Evolutionary conservation across 2,888 invertebrate genomes (phyloP).

Genomic region (Fragum whitleyi): DNA sequence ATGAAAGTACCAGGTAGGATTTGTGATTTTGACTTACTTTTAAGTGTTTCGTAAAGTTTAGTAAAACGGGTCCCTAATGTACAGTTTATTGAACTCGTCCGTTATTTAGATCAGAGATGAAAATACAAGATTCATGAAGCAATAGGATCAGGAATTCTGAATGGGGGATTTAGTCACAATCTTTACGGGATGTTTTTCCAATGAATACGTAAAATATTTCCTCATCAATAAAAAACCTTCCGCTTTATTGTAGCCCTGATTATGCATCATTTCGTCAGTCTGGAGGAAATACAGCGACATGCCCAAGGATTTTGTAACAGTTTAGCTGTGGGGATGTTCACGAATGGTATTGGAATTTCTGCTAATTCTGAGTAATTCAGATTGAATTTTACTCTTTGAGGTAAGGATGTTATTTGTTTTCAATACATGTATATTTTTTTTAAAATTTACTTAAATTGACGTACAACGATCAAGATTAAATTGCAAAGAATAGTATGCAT

Average conservation of each 20-base stretch:
- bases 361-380: background rate
- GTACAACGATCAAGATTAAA: too few species aligned
- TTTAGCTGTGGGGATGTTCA: constrained; percentile 1
- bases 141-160: background rate
- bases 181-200: constrained; percentile 45
- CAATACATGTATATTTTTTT: too few species aligned
- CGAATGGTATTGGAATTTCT: background rate
- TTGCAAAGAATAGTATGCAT: too few species aligned
- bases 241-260: background rate
- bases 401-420: background rate
- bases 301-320: background rate
- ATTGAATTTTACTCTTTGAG: background rate
- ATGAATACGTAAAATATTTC: constrained; percentile 56
- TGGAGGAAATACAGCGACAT: background rate
- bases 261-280: background rate
- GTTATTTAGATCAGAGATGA: too few species aligned
- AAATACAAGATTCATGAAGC: background rate
- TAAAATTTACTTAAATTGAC: too few species aligned
- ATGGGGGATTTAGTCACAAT: constrained; percentile 47
- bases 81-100: too few species aligned
- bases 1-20: too few species aligned
- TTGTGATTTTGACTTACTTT: too few species aligned
- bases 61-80: too few species aligned
- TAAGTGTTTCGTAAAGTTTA: too few species aligned
- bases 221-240: constrained; percentile 52